Conservation (phyloP, 1,140 invertebrate genomes). For the Plectus sambesii region DNA sequence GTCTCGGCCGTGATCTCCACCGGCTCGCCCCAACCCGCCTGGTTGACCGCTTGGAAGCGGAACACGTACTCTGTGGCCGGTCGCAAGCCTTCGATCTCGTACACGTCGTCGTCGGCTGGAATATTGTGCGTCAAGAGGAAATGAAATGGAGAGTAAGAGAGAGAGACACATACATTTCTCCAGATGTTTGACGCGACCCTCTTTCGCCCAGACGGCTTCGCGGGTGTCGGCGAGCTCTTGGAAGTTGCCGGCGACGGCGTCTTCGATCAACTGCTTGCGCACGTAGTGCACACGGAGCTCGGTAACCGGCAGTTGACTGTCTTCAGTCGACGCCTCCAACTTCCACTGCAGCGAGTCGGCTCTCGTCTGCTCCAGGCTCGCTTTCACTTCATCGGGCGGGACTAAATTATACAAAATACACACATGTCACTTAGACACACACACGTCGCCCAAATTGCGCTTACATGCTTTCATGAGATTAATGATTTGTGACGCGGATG, state of each 20-base stretch:
- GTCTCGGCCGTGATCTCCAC: too few species aligned
- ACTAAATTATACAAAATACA: too few species aligned
- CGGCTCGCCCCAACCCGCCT: too few species aligned
- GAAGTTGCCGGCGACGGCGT: not conserved
- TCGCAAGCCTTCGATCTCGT: conserved; percentile 18
- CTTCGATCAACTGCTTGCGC: conserved; percentile 10
- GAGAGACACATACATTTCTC: conserved; percentile 1
- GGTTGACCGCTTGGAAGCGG: conserved; percentile 18
- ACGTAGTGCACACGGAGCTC: conserved; percentile 19
- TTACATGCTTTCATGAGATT: conserved; percentile 21
- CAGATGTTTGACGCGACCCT: conserved; percentile 9
- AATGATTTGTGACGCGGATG: conserved; percentile 16
- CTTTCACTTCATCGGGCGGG: conserved; percentile 21
- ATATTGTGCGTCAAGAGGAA: too few species aligned
- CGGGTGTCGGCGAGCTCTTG: conserved; percentile 4
- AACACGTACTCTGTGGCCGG: conserved; percentile 20
- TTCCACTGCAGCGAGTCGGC: conserved; percentile 18
- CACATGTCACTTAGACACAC: too few species aligned
- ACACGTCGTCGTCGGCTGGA: conserved; percentile 16
- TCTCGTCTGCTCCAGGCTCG: conserved; percentile 10
- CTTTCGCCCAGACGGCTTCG: conserved; percentile 8
- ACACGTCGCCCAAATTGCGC: too few species aligned
- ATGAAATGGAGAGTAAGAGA: not conserved
- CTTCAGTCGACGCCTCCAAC: conserved; percentile 13
- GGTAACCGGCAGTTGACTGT: conserved; percentile 16